A percentile compares a stretch with the other conserved stretches of the same genome.
Evolutionary conservation across 2,113 vertebrate genomes (phyloP).

Genomic region (Podocnemis expansa): DNA sequence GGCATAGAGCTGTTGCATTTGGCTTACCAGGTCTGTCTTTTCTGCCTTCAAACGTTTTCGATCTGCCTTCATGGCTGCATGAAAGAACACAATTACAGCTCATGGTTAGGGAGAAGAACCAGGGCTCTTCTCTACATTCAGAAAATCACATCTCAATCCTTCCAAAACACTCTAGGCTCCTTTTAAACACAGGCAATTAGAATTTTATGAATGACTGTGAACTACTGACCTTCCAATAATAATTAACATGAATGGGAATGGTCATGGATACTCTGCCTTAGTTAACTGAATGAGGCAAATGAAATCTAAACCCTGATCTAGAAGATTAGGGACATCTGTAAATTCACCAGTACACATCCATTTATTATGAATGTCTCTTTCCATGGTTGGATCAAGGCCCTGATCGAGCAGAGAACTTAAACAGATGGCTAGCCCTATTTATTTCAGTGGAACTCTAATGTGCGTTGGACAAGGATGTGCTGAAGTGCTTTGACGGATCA

Average conservation of each 20-base stretch:
- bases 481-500: not conserved
- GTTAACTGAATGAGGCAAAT: not conserved
- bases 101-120: not conserved
- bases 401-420: not conserved
- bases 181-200: not conserved
- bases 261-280: not conserved
- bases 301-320: not conserved
- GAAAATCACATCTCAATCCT: not conserved
- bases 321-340: not conserved
- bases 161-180: not conserved
- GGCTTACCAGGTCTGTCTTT: conserved; percentile 95
- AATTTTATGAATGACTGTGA: not conserved
- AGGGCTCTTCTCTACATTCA: not conserved
- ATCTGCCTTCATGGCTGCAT: conserved; percentile 95
- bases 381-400: not conserved
- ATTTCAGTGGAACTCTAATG: not conserved
- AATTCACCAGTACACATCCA: not conserved
- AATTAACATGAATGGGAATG: not conserved
- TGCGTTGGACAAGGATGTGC: not conserved
- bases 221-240: not conserved
- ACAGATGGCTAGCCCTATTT: not conserved
- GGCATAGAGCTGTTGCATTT: conserved; percentile 98
- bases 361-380: not conserved
- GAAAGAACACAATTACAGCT: accelerated
- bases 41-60: conserved; percentile 94